Conservation (phyloP, 2,113 vertebrate genomes). For the Raja brachyura region DNA sequence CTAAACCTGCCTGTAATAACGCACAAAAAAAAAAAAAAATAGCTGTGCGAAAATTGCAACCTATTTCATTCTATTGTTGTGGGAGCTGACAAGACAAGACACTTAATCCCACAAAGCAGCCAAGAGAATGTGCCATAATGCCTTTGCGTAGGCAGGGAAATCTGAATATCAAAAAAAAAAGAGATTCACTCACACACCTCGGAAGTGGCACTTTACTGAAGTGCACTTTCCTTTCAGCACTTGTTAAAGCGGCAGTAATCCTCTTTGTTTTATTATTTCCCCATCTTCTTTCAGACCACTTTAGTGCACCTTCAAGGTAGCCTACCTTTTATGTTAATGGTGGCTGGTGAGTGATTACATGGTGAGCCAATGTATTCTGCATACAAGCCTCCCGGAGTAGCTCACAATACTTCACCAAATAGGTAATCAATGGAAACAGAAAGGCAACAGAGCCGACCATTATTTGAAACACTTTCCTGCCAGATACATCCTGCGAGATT, state of each 20-base stretch:
- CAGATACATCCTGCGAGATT: background rate
- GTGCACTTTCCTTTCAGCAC: slow-evolving; percentile 12
- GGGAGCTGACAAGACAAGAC: slow-evolving; percentile 69
- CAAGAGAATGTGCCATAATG: slow-evolving; percentile 69
- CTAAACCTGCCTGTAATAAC: slow-evolving; percentile 60
- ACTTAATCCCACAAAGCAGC: slow-evolving; percentile 72
- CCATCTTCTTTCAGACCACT: background rate
- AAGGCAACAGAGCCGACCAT: background rate
- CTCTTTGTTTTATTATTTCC: slow-evolving; percentile 27
- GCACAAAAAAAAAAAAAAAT: slow-evolving; percentile 47
- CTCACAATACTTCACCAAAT: background rate
- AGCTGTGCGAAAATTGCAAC: slow-evolving; percentile 66
- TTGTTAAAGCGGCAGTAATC: slow-evolving; percentile 28
- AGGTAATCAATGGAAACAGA: background rate
- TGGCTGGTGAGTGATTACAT: background rate
- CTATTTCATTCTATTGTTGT: slow-evolving; percentile 72
- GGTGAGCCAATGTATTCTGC: background rate
- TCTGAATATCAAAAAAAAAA: slow-evolving; percentile 60
- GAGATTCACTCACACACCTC: slow-evolving; percentile 33
- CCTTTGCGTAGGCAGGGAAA: slow-evolving; percentile 61
- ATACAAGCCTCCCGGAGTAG: too few relatives aligned
- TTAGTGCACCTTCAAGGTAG: background rate
- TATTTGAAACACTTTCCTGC: background rate
- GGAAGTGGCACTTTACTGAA: slow-evolving; percentile 36
- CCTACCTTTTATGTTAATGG: slow-evolving; percentile 17